These are phyloP conservation scores for Gasteruption jaculator DNA, from an alignment of 2,888 invertebrate genomes.

Conservation along the genomic window DNA sequence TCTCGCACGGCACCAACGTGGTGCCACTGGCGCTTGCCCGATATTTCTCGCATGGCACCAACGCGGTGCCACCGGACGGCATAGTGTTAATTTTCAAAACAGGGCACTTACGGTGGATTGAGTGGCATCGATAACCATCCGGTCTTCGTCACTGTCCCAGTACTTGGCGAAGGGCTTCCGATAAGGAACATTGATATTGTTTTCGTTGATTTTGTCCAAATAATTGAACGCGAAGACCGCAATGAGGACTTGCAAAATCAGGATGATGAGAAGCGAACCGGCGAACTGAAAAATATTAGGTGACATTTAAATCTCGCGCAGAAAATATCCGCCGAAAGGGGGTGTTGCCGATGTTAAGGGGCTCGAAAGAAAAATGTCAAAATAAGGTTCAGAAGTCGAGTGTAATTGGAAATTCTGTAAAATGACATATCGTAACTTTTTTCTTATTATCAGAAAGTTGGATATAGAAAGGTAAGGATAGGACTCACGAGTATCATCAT, in stretches of 20 bases:
- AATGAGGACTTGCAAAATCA: conserved; percentile 69
- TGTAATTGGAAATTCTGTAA: too few species aligned
- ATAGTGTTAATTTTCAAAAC: background rate
- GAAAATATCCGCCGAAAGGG: background rate
- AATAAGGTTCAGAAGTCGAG: too few species aligned
- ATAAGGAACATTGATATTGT: conserved; percentile 37
- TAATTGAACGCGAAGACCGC: conserved; percentile 65
- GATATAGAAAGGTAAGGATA: conserved; percentile 1
- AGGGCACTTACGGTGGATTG: conserved; percentile 58
- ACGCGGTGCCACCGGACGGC: too few species aligned
- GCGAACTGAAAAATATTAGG: conserved; percentile 61
- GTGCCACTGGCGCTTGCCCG: too few species aligned
- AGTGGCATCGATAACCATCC: conserved; percentile 59
- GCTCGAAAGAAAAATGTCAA: too few species aligned
- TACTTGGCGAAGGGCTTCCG: conserved; percentile 52
- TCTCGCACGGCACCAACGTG: too few species aligned
- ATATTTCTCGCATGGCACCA: too few species aligned
- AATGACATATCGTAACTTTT: background rate
- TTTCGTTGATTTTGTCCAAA: conserved; percentile 55
- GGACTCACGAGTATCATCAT: conserved; percentile 46
- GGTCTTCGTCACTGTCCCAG: conserved; percentile 50
- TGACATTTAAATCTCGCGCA: background rate
- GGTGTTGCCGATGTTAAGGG: too few species aligned
- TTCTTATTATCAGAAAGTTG: background rate
- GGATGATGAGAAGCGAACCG: conserved; percentile 65